A percentile compares a stretch with the other conserved stretches of the same genome.
These are phyloP conservation scores for Larimichthys polyactis DNA, from an alignment of 2,113 vertebrate genomes.

Conservation along the genomic window DNA sequence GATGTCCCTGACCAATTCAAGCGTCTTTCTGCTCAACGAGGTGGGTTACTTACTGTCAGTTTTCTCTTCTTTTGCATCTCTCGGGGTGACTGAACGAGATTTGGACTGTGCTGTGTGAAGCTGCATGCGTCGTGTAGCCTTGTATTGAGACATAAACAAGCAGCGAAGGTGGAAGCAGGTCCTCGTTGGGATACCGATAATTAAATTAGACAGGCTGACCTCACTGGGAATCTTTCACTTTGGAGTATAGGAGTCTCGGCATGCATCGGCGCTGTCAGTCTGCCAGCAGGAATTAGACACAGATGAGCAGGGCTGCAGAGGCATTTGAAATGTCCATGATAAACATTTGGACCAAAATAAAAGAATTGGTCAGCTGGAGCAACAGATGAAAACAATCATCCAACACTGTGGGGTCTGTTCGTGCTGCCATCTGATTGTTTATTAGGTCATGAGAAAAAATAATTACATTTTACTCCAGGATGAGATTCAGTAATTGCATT, in stretches of 20 bases:
- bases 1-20: slow-evolving; percentile 86
- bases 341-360: slow-evolving; percentile 3
- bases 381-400: slow-evolving; percentile 60
- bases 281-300: slow-evolving; percentile 43
- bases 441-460: background rate
- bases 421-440: background rate
- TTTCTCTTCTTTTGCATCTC: background rate
- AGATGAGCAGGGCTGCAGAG: slow-evolving; percentile 1
- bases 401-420: slow-evolving; percentile 1
- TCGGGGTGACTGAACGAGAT: background rate
- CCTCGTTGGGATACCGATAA: slow-evolving; percentile 25
- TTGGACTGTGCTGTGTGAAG: background rate
- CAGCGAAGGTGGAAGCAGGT: background rate
- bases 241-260: slow-evolving; percentile 20
- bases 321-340: slow-evolving; percentile 4
- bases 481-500: background rate
- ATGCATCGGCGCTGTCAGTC: slow-evolving; percentile 14
- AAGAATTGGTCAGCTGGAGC: slow-evolving; percentile 34
- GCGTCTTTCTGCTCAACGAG: slow-evolving; percentile 85
- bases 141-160: background rate
- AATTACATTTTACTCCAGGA: background rate
- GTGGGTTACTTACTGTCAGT: slow-evolving; percentile 66
- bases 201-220: slow-evolving; percentile 55
- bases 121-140: background rate
- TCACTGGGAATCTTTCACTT: slow-evolving; percentile 41